These are phyloP conservation scores for Cricetomys ansorgei DNA, from an alignment of 2,113 vertebrate genomes.

Conservation along the genomic window DNA sequence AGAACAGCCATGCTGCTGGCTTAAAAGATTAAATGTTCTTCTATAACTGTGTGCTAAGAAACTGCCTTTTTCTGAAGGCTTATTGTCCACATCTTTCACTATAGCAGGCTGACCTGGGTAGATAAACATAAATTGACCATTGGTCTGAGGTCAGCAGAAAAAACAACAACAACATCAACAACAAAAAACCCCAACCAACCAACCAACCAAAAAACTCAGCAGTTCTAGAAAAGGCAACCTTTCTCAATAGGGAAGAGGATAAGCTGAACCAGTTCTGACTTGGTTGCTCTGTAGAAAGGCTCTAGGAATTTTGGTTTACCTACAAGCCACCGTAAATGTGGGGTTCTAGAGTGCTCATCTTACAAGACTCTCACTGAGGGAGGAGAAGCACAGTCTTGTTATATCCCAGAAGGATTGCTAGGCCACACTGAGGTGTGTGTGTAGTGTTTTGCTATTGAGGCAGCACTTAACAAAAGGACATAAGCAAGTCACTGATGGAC, in stretches of 20 bases:
- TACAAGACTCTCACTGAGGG: neutral
- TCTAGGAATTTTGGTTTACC: neutral
- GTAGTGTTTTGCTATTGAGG: neutral
- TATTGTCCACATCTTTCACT: neutral
- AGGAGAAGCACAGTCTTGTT: neutral
- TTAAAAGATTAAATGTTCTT: too few relatives aligned
- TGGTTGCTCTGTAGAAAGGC: neutral
- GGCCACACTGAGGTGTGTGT: too few relatives aligned
- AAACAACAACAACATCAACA: too few relatives aligned
- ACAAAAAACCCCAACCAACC: too few relatives aligned
- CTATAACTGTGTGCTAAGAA: too few relatives aligned
- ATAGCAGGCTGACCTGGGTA: neutral
- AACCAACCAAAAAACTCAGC: too few relatives aligned
- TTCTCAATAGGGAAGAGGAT: neutral
- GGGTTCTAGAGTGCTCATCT: neutral
- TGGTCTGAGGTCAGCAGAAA: neutral
- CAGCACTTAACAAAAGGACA: neutral
- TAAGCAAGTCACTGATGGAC: neutral
- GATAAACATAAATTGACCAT: neutral
- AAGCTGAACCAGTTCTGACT: neutral
- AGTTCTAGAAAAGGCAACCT: neutral
- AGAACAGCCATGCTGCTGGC: too few relatives aligned
- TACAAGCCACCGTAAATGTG: neutral
- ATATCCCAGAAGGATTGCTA: neutral
- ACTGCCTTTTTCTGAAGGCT: neutral